These are phyloP conservation scores for Agonopterix heracliana DNA, from an alignment of 2,888 invertebrate genomes.

Conservation along the genomic window DNA sequence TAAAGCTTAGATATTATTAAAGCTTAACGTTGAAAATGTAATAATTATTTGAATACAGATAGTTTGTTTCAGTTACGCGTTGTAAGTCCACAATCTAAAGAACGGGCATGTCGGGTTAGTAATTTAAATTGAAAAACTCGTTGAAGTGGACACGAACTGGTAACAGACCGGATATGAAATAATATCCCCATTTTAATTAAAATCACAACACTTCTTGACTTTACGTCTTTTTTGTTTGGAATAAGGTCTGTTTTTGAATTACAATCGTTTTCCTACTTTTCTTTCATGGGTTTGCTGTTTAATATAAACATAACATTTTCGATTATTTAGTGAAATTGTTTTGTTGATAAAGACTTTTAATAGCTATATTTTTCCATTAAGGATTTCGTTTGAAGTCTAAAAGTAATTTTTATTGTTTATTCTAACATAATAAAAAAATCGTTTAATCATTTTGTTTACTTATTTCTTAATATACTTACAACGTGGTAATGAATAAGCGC, in stretches of 20 bases:
- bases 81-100: neutral
- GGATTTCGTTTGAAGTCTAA: too few relatives aligned
- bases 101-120: slow-evolving; percentile 4
- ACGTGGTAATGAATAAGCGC: too few relatives aligned
- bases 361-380: too few relatives aligned
- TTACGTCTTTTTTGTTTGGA: neutral
- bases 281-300: neutral
- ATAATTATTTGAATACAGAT: neutral
- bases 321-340: too few relatives aligned
- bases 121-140: slow-evolving; percentile 10
- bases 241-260: slow-evolving; percentile 1
- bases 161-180: slow-evolving; percentile 7
- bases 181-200: slow-evolving; percentile 11
- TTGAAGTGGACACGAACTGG: slow-evolving; percentile 6
- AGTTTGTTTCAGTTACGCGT: neutral
- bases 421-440: too few relatives aligned
- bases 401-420: too few relatives aligned
- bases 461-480: too few relatives aligned
- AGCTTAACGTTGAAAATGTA: too few relatives aligned
- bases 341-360: too few relatives aligned
- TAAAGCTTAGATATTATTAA: too few relatives aligned
- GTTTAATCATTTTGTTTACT: too few relatives aligned
- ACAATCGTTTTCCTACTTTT: neutral
- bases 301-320: too few relatives aligned
- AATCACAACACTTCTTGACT: slow-evolving; percentile 3